A percentile compares a stretch with the other conserved stretches of the same genome.
Evolutionary conservation across 2,888 invertebrate genomes (phyloP).

Genomic region (Drosophila falleni): DNA sequence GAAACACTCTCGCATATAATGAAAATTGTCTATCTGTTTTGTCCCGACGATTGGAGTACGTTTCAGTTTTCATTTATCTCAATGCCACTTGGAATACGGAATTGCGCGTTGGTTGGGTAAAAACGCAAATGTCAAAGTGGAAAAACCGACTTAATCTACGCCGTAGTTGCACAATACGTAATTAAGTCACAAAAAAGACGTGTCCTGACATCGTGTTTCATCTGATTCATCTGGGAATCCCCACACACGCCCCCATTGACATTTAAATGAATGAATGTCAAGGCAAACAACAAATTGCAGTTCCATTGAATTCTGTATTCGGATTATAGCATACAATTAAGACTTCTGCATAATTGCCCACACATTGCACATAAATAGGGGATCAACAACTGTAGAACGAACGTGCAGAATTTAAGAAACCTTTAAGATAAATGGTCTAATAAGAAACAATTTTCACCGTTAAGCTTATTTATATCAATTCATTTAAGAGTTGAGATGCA

Average conservation of each 20-base stretch:
- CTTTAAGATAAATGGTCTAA: background rate
- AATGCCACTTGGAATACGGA: slow-evolving; percentile 9
- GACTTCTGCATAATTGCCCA: background rate
- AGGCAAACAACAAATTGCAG: background rate
- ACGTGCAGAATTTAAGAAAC: background rate
- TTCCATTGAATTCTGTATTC: background rate
- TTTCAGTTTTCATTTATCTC: slow-evolving; percentile 23
- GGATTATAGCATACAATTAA: background rate
- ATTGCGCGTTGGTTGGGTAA: background rate
- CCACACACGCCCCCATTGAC: background rate
- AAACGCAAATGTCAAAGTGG: slow-evolving; percentile 23
- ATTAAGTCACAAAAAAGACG: slow-evolving; percentile 27
- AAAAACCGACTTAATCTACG: slow-evolving; percentile 32
- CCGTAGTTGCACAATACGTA: slow-evolving; percentile 26
- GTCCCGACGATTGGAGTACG: background rate
- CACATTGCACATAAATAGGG: background rate
- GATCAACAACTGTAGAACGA: background rate
- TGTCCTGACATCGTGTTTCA: background rate
- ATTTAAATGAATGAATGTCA: background rate
- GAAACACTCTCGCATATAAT: slow-evolving; percentile 27
- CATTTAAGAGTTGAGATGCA: background rate
- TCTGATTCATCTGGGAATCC: background rate
- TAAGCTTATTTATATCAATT: background rate
- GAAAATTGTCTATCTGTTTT: slow-evolving; percentile 18
- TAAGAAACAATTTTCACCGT: background rate